Evolutionary conservation across 2,113 vertebrate species (phyloP).

Genomic region (Myrmophylax atrothorax): DNA sequence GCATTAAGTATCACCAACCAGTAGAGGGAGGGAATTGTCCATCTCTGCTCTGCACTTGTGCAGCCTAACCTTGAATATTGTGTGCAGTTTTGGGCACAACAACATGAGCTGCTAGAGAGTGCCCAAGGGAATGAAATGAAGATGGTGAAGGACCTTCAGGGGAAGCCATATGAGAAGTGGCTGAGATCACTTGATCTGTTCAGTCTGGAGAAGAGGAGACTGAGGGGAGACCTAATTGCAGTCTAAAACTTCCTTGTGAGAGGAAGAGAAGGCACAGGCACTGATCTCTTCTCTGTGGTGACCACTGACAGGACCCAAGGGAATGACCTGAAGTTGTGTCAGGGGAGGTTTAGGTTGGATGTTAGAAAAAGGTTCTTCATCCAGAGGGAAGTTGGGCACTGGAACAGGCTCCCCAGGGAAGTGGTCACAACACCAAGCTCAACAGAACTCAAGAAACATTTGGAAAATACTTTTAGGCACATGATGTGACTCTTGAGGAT

Average conservation of each 20-base stretch:
- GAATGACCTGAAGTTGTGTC: neutral
- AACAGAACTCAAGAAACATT: neutral
- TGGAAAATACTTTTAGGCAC: neutral
- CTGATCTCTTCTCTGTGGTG: neutral
- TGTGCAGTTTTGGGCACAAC: neutral
- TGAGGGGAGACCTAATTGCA: no score
- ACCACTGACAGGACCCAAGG: neutral
- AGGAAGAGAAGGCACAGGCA: no score
- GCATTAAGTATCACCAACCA: neutral
- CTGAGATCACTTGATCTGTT: neutral
- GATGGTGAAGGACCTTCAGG: neutral
- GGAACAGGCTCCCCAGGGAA: neutral
- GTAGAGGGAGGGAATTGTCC: neutral
- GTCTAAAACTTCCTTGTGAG: neutral
- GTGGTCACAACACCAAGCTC: neutral
- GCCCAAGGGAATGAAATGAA: neutral
- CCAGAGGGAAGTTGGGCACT: fast-evolving
- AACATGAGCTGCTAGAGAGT: neutral
- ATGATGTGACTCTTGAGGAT: neutral
- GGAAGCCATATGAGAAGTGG: neutral
- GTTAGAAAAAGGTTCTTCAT: neutral
- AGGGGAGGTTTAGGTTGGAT: neutral
- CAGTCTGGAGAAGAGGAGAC: neutral
- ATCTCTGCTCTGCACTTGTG: fast-evolving
- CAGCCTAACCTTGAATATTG: neutral